A percentile compares a stretch with the other conserved stretches of the same genome.
These are phyloP conservation scores for Egretta garzetta DNA, from an alignment of 2,113 vertebrate species.

Conservation along the genomic window DNA sequence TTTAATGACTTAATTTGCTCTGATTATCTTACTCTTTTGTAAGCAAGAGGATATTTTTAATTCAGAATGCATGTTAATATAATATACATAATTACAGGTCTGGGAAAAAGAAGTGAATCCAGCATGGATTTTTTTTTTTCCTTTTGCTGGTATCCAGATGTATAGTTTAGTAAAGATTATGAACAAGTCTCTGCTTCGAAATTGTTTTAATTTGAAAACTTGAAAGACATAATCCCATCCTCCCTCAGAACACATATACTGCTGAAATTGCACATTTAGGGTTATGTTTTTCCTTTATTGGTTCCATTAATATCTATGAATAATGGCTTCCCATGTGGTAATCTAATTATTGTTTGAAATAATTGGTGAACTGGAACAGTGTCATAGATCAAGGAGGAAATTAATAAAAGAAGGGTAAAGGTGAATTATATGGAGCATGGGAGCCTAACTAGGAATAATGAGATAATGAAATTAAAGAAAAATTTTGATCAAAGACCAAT, in stretches of 20 bases:
- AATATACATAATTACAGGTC: background rate
- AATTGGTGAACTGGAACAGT: background rate
- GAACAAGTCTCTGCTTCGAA: background rate
- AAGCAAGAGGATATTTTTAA: background rate
- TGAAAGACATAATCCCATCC: background rate
- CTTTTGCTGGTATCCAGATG: background rate
- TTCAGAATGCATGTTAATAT: background rate
- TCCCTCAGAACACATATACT: background rate
- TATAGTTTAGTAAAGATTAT: background rate
- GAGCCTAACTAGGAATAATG: background rate
- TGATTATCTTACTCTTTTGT: background rate
- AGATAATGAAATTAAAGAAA: background rate
- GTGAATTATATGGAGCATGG: background rate
- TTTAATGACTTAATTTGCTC: background rate
- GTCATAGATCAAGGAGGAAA: background rate
- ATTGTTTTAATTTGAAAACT: background rate
- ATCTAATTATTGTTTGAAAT: constrained; percentile 9
- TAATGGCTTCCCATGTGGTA: constrained; percentile 3
- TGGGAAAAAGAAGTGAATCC: background rate
- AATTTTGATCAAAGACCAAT: background rate
- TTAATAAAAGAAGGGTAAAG: background rate
- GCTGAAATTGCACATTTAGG: background rate
- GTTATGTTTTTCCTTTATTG: background rate
- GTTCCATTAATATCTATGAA: background rate
- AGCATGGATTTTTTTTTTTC: background rate